phyloP scores from a whole-genome alignment of 37 sponge, comb jelly and placozoan species.

The Halichondria panicea region DNA sequence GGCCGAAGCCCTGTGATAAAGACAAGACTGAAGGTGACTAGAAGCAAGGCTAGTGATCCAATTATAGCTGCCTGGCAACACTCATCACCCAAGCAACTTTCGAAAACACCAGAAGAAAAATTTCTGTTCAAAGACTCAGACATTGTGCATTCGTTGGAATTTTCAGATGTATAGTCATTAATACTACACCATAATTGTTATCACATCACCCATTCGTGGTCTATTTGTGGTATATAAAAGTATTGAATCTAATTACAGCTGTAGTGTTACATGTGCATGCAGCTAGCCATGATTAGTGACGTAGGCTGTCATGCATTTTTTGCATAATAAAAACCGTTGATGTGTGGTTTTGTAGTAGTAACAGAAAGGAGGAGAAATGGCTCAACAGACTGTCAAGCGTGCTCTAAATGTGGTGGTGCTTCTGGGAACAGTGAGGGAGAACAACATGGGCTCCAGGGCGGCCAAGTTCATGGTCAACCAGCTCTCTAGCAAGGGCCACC shows the following conservation, averaged over 20 bases:
- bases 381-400: neutral
- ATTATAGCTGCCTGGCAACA: conserved; percentile 19
- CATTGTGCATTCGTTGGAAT: neutral
- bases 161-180: conserved; percentile 22
- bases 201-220: too few species aligned
- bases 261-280: neutral
- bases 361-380: conserved; percentile 9
- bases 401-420: conserved; percentile 82
- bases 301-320: neutral
- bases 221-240: neutral
- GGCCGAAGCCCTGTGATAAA: conserved; percentile 61
- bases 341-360: neutral
- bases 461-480: conserved; percentile 65
- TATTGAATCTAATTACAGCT: neutral
- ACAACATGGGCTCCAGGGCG: conserved; percentile 71
- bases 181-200: too few species aligned
- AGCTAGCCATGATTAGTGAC: neutral
- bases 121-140: too few species aligned
- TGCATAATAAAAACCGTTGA: neutral
- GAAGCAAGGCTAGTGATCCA: conserved; percentile 6
- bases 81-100: conserved; percentile 1
- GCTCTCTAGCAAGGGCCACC: conserved; percentile 58
- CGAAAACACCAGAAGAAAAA: too few species aligned
- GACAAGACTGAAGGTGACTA: conserved; percentile 46
- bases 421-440: conserved; percentile 77